Percentiles rank a stretch among this genome's conserved stretches.
Evolutionary conservation across 64 coral and sea anemone genomes (phyloP).

Genomic region (Catalaphyllia jardinei): DNA sequence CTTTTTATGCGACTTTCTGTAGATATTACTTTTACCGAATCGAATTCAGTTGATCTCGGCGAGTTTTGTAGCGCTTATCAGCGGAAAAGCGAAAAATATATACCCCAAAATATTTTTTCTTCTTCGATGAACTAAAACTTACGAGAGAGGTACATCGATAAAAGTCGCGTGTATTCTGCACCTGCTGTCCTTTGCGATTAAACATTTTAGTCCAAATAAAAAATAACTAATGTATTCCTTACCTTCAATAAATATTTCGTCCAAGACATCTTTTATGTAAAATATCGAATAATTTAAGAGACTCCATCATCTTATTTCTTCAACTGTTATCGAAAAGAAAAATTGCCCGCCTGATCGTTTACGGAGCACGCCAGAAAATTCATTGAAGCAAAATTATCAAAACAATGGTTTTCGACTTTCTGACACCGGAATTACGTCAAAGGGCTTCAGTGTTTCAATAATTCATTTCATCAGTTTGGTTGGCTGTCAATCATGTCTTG

Average conservation of each 20-base stretch:
- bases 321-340: neutral
- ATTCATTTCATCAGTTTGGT: neutral
- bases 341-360: neutral
- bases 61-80: no score
- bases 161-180: neutral
- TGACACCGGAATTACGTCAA: slow-evolving; percentile 16
- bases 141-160: neutral
- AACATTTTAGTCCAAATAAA: neutral
- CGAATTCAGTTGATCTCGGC: neutral
- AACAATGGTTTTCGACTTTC: slow-evolving; percentile 4
- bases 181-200: neutral
- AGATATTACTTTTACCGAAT: neutral
- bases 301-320: neutral
- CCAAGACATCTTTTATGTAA: neutral
- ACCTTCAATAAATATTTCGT: neutral
- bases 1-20: neutral
- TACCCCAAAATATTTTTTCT: neutral
- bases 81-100: no score
- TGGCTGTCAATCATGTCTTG: neutral
- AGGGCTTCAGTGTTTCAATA: neutral
- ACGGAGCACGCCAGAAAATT: neutral
- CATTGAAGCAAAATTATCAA: neutral
- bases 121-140: slow-evolving; percentile 5
- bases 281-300: neutral
- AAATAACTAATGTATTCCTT: neutral